Conservation (phyloP, 2,888 invertebrate genomes). For the Creontiades dilutus region DNA sequence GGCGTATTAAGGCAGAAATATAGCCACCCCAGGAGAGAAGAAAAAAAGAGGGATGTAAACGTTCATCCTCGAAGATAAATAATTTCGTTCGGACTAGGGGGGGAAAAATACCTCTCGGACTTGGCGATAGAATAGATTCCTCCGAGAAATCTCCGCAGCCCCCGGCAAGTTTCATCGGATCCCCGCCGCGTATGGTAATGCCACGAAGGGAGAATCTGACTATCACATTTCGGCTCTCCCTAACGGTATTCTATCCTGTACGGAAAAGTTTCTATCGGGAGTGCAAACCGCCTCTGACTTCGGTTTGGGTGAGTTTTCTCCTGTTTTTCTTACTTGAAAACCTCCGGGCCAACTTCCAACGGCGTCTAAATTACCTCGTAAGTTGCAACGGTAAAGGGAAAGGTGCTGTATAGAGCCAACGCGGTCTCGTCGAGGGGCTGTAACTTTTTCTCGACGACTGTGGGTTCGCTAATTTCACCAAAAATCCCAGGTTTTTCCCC, state of each 20-base stretch:
- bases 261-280: background rate
- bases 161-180: background rate
- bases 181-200: constrained; percentile 22
- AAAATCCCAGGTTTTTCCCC: background rate
- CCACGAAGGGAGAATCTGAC: background rate
- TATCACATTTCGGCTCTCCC: constrained; percentile 34
- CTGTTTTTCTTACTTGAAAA: background rate
- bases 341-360: background rate
- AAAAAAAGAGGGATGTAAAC: background rate
- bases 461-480: background rate
- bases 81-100: background rate
- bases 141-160: constrained; percentile 1
- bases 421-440: background rate
- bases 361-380: constrained; percentile 1
- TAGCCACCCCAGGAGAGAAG: background rate
- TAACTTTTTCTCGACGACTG: background rate
- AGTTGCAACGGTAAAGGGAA: background rate
- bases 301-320: background rate
- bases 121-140: constrained; percentile 37
- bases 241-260: constrained; percentile 4
- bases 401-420: constrained; percentile 2
- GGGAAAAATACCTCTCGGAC: background rate
- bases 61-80: background rate
- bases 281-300: background rate
- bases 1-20: background rate